Conservation (phyloP, 1,140 invertebrate genomes). For the Drosophila aff. region DNA sequence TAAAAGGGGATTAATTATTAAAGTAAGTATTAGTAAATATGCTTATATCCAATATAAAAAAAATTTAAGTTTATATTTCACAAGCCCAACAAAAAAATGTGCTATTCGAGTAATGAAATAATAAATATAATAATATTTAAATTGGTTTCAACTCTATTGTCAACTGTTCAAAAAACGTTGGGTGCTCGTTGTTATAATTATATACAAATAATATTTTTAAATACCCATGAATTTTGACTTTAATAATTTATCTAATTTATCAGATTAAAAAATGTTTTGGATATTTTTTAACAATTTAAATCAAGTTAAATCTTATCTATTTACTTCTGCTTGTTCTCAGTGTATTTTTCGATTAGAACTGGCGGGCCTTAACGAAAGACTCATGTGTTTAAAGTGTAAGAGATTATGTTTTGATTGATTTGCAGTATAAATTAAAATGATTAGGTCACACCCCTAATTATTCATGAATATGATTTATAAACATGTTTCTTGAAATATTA, state of each 20-base stretch:
- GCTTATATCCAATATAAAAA: neutral
- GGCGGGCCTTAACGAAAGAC: neutral
- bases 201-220: neutral
- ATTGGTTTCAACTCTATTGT: neutral
- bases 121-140: neutral
- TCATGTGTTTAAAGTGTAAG: neutral
- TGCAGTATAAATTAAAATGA: neutral
- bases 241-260: neutral
- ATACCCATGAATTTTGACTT: neutral
- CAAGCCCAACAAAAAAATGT: too few species aligned
- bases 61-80: neutral
- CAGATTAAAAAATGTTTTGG: too few species aligned
- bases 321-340: neutral
- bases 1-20: neutral
- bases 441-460: neutral
- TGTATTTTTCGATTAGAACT: neutral
- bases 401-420: slow-evolving; percentile 8
- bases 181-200: neutral
- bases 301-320: neutral
- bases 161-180: neutral
- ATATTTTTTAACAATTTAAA: neutral
- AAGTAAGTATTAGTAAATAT: neutral
- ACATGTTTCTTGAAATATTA: neutral
- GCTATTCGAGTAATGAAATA: neutral
- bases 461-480: neutral